Conservation (phyloP, 2,888 invertebrate genomes). For the Athalia cordata region DNA sequence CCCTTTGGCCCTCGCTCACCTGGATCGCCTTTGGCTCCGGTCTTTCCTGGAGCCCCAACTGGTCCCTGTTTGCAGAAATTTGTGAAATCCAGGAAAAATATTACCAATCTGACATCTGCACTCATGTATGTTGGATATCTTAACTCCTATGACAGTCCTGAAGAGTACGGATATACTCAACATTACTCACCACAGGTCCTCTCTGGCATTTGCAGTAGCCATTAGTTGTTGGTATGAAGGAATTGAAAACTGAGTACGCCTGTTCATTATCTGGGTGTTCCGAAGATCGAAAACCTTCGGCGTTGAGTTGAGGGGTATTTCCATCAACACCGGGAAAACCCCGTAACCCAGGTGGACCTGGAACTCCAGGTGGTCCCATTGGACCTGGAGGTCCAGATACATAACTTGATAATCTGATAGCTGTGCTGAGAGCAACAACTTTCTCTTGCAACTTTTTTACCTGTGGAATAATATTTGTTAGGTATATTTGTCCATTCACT, state of each 20-base stretch:
- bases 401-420: slow-evolving; percentile 75
- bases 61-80: slow-evolving; percentile 75
- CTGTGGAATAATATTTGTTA: slow-evolving; percentile 27
- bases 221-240: slow-evolving; percentile 77
- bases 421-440: slow-evolving; percentile 75
- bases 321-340: slow-evolving; percentile 61
- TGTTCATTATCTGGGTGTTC: slow-evolving; percentile 70
- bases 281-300: slow-evolving; percentile 43
- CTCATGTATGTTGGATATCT: too few relatives aligned
- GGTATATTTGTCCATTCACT: not conserved
- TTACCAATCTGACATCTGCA: not conserved
- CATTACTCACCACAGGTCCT: slow-evolving; percentile 77
- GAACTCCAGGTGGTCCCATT: slow-evolving; percentile 73
- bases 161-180: not conserved
- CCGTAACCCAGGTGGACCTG: slow-evolving; percentile 72
- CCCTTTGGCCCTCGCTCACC: slow-evolving; percentile 78
- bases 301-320: slow-evolving; percentile 19
- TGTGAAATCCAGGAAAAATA: not conserved
- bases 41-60: slow-evolving; percentile 77
- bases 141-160: too few relatives aligned
- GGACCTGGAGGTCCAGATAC: slow-evolving; percentile 76
- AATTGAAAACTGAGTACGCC: slow-evolving; percentile 77
- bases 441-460: slow-evolving; percentile 64
- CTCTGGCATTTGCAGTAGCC: slow-evolving; percentile 81
- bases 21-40: slow-evolving; percentile 78